These are phyloP conservation scores for Myiopsitta monachus DNA, from an alignment of 2,113 vertebrate genomes.

Conservation along the genomic window DNA sequence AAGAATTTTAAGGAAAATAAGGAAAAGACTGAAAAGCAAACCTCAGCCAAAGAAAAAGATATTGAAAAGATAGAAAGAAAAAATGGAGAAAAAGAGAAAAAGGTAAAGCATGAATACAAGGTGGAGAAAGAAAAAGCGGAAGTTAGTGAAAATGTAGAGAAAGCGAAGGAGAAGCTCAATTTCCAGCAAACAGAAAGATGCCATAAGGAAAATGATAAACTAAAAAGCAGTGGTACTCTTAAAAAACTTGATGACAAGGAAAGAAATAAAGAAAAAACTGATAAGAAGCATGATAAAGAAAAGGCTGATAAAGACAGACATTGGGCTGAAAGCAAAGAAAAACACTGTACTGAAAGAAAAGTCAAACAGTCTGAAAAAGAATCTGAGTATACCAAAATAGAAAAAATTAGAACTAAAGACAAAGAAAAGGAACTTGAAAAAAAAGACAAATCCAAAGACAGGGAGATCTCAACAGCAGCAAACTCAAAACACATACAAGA, in stretches of 20 bases:
- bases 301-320: constrained; percentile 84
- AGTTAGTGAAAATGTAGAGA: constrained; percentile 80
- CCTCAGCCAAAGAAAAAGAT: constrained; percentile 84
- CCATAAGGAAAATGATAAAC: constrained; percentile 89
- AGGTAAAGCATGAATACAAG: constrained; percentile 84
- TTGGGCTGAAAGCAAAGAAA: constrained; percentile 84
- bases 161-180: constrained; percentile 79
- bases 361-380: constrained; percentile 83
- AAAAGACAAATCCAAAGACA: constrained; percentile 85
- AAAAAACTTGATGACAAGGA: constrained; percentile 90
- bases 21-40: constrained; percentile 87
- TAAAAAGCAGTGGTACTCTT: constrained; percentile 73
- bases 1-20: constrained; percentile 77
- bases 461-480: constrained; percentile 59
- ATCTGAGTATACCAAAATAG: constrained; percentile 81
- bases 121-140: constrained; percentile 85
- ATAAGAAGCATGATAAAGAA: constrained; percentile 89
- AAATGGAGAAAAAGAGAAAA: constrained; percentile 90
- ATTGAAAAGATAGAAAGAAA: constrained; percentile 87
- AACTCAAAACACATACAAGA: constrained; percentile 83
- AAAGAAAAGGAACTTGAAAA: constrained; percentile 86
- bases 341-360: constrained; percentile 83
- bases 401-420: constrained; percentile 85
- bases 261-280: constrained; percentile 88
- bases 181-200: constrained; percentile 82